Evolutionary conservation across 2,888 invertebrate genomes (phyloP).

Genomic region (Willowsia nigromaculata): DNA sequence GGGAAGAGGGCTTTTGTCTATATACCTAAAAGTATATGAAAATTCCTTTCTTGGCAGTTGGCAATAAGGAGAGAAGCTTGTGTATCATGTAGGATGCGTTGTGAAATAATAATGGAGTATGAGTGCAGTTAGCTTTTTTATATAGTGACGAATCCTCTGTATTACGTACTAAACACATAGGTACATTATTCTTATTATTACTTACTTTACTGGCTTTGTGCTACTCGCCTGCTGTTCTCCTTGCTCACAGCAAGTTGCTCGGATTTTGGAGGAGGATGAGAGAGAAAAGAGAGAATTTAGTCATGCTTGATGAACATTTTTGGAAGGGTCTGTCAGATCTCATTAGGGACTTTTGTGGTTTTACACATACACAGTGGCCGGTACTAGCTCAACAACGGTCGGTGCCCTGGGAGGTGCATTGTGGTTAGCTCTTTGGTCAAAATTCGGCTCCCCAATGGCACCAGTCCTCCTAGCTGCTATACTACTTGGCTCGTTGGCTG

Average conservation of each 20-base stretch:
- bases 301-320: slow-evolving; percentile 72
- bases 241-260: slow-evolving; percentile 28
- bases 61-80: not conserved
- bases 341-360: slow-evolving; percentile 74
- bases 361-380: slow-evolving; percentile 81
- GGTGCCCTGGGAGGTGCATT: slow-evolving; percentile 84
- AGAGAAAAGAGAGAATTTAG: slow-evolving; percentile 68
- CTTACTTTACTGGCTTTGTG: not conserved
- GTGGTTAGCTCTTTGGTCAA: slow-evolving; percentile 85
- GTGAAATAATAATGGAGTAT: not conserved
- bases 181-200: slow-evolving; percentile 1
- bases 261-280: slow-evolving; percentile 70
- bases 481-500: slow-evolving; percentile 84
- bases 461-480: slow-evolving; percentile 83
- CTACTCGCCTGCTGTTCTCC: not conserved
- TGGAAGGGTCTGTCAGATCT: slow-evolving; percentile 75
- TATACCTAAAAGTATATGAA: too few species aligned
- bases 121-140: slow-evolving; percentile 2
- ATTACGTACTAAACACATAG: not conserved
- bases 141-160: not conserved
- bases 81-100: not conserved
- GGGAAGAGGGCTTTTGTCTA: not conserved
- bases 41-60: slow-evolving; percentile 34
- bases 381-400: slow-evolving; percentile 82
- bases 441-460: slow-evolving; percentile 84